Conservation (phyloP, 1,140 invertebrate species). For the Drosophila leontia region DNA sequence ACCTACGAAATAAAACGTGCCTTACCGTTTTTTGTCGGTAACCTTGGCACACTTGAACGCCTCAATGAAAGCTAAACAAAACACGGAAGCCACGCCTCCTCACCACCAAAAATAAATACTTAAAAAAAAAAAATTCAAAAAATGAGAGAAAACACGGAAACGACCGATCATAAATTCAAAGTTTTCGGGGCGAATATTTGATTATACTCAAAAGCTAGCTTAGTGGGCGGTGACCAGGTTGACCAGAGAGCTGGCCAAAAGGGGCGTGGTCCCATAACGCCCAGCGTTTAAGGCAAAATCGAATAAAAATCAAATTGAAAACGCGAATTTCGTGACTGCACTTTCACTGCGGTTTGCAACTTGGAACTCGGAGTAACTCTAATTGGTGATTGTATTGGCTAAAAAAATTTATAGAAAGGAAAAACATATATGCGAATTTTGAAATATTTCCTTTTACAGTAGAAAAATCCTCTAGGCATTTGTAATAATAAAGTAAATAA, state of each 20-base stretch:
- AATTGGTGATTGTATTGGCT: slow-evolving; percentile 7
- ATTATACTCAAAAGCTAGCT: slow-evolving; percentile 14
- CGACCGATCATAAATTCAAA: slow-evolving; percentile 37
- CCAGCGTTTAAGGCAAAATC: slow-evolving; percentile 44
- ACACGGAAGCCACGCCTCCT: slow-evolving; percentile 42
- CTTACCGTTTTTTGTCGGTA: slow-evolving; percentile 24
- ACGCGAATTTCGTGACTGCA: slow-evolving; percentile 20
- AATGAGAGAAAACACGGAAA: slow-evolving; percentile 23
- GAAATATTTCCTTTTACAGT: too few species aligned
- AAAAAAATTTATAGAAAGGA: neutral
- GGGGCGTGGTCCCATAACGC: slow-evolving; percentile 28
- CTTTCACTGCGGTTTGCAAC: slow-evolving; percentile 30
- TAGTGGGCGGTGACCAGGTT: slow-evolving; percentile 4
- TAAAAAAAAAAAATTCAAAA: too few species aligned
- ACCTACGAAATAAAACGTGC: slow-evolving; percentile 80
- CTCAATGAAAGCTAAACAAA: slow-evolving; percentile 9
- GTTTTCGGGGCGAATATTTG: slow-evolving; percentile 25
- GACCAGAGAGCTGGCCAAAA: slow-evolving; percentile 30
- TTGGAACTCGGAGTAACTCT: neutral
- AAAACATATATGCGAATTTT: neutral
- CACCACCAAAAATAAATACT: neutral
- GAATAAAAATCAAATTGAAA: slow-evolving; percentile 27
- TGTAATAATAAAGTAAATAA: neutral
- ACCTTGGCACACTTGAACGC: slow-evolving; percentile 72
- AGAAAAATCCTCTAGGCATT: neutral